These are phyloP conservation scores for Tetrao urogallus DNA, from an alignment of 2,113 vertebrate genomes.

Conservation along the genomic window DNA sequence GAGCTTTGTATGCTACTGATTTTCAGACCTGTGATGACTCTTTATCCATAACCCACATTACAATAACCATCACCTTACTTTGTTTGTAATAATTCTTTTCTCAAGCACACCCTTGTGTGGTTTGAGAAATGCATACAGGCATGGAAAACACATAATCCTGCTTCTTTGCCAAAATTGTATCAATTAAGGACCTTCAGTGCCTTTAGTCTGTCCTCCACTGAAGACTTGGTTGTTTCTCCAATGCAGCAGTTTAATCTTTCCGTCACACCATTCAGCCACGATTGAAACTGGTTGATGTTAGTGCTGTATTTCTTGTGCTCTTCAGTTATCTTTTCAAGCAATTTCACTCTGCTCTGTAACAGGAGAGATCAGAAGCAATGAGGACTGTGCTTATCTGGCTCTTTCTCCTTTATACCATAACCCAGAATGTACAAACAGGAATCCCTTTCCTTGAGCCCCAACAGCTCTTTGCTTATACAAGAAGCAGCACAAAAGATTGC, in stretches of 20 bases:
- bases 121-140: neutral
- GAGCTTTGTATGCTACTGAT: neutral
- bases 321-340: conserved; percentile 83
- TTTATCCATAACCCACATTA: neutral
- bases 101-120: neutral
- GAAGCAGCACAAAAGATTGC: neutral
- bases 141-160: neutral
- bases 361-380: conserved; percentile 20
- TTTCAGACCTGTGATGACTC: neutral
- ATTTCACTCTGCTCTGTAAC: conserved; percentile 83
- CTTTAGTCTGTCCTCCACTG: conserved; percentile 73
- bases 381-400: conserved; percentile 5
- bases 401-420: neutral
- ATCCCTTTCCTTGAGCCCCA: rapidly evolving
- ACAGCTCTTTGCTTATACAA: neutral
- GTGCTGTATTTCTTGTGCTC: conserved; percentile 84
- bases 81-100: neutral
- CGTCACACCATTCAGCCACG: conserved; percentile 83
- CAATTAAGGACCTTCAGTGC: conserved; percentile 81
- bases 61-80: neutral
- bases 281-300: conserved; percentile 79
- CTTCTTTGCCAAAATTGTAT: neutral
- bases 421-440: neutral
- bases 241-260: conserved; percentile 82
- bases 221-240: conserved; percentile 26